Conservation (phyloP, 2,113 vertebrate species). For the Ceyx cyanopectus region DNA sequence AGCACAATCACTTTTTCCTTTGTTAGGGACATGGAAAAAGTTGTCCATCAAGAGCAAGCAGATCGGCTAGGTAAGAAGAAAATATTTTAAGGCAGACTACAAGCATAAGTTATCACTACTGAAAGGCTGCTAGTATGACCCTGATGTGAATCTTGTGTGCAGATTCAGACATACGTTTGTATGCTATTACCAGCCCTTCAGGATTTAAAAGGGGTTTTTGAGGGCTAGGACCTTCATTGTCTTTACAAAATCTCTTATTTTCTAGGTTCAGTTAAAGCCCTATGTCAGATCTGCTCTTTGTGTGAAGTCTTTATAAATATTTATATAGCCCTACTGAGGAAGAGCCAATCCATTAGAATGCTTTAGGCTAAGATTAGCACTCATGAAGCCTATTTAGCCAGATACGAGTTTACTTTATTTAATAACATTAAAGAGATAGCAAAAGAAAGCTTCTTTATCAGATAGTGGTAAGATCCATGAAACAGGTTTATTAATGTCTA, state of each 20-base stretch:
- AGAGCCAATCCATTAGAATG: conserved; percentile 49
- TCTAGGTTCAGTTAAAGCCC: not conserved
- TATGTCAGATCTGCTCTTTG: not conserved
- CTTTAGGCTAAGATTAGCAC: conserved; percentile 63
- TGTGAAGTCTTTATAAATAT: conserved; percentile 56
- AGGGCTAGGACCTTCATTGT: not conserved
- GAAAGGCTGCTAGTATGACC: accelerated
- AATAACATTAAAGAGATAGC: conserved; percentile 45
- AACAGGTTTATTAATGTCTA: conserved; percentile 41
- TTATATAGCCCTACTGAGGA: conserved; percentile 43
- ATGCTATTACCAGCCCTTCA: not conserved
- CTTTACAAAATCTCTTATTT: conserved; percentile 16
- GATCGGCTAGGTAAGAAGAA: not conserved
- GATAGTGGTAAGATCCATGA: conserved; percentile 39
- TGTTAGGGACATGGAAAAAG: not conserved
- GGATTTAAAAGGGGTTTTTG: not conserved
- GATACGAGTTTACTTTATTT: conserved; percentile 53
- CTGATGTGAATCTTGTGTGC: not conserved
- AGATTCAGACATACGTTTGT: not conserved
- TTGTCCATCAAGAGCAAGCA: not conserved
- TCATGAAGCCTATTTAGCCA: conserved; percentile 61
- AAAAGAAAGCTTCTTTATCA: conserved; percentile 51
- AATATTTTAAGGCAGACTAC: not conserved
- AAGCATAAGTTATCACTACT: accelerated
- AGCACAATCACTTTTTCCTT: not conserved